Base-by-base conservation (phyloP, 2,888 invertebrate species). In the Strigamia crassipes region DNA sequence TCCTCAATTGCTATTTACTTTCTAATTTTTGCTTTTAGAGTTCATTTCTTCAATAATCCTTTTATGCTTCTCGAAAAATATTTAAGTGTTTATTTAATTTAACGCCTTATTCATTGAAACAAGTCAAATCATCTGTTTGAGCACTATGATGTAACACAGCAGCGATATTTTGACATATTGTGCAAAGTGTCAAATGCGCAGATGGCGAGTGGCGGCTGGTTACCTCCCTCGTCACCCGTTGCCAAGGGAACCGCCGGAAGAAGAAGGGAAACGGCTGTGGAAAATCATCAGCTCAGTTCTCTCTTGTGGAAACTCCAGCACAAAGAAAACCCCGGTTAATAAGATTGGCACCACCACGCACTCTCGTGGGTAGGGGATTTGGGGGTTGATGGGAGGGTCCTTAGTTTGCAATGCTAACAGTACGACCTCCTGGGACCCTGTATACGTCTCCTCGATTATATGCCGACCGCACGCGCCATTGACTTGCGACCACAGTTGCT, bases 241-340 rank as follows among this genome's bases (percentile, higher is more conserved):
- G 61, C 18, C 61, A n/a, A n/a, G 61, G 61, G 6, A 61, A 61
- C 61, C 21, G 18, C 10, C 18, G 10, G 18, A 5, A 5, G 42
- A 23, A 51, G 13, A n/a, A 61, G 61, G 61, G 61, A 61, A 61
- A 8, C 61, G 18, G 18, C 21, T 61, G 61, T 61, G 61, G 61
- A 18, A 61, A 61, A 42, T 61, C 61, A 61, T 61, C 61, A 61
- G 61, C 18, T 9, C n/a, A 61, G 61, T 3, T 18, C 61, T 23
- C 18, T 61, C 61, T 23, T 15, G 15, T 61, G 61, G 21, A 23
- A 61, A 61, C 61, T 13, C 18, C 61, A 18, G 61, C 61, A 61
- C 61, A 61, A 61, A 61, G 61, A 61, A 61, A 61, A 61, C 61
- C 61, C n/a, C 61, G 61, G 61, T 12, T 61, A 61, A 61, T 61